Evolutionary conservation across 2,888 invertebrate species (phyloP), one percentile per base, ranked within the genome.

Genomic region (Ecdyonurus torrentis): DNA sequence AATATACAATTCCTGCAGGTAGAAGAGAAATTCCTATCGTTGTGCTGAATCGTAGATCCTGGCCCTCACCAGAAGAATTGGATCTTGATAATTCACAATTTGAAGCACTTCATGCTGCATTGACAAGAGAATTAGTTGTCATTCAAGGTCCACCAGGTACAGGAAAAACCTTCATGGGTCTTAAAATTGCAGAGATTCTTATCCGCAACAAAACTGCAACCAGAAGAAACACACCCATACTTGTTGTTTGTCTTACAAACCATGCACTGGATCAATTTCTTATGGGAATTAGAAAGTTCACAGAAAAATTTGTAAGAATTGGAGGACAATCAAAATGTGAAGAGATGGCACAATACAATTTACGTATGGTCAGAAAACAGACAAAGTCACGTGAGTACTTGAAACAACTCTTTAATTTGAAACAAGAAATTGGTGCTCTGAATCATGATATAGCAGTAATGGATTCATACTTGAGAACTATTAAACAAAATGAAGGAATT

Each of bases 71-170:
- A 10, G 25, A 58, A 2, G 60, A 66, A 19, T 20, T 63, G 2
- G 20, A 62, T 18, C 23, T 69, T 37, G 75, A 77, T 66, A 67
- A 68, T 20, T 70, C 72, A 25, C 76, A 76, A 66, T 69, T 67
- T 22, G 63, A 67, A 15, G 76, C 76, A 2, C 67, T 76, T 55
- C 67, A 69, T 23, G 62, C 68, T 19, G 73, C 73, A 1, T 64
- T 76, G 22, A 71, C 70, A 1, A 65, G 69, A 52, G 70, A 74
- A 63, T 61, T 76, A 37, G 72, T 72, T 18, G 65, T 76, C 7
- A 74, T 77, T 59, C 76, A 76, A 67, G 76, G 80, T 2, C 79
- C 79, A 1, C 79, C 79, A 10, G 79, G 79, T 1, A 78, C 78
- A 2, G 79, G 78, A 1, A 78, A 78, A 67, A 78, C 78, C 1